Conservation (phyloP, 2,113 vertebrate genomes). For the Myocastor coypus region DNA sequence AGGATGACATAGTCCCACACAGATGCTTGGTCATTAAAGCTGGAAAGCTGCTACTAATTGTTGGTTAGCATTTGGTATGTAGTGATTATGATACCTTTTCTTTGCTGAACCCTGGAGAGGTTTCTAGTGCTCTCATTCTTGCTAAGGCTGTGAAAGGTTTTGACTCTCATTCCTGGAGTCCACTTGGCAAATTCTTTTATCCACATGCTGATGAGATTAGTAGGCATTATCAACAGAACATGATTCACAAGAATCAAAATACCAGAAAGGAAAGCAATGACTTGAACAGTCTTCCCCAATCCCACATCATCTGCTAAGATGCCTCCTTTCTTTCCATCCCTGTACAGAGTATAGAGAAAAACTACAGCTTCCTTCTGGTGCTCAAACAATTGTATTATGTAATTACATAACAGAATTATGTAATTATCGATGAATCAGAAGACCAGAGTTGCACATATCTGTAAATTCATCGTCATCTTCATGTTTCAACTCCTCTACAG, state of each 20-base stretch:
- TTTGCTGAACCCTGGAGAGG: slow-evolving; percentile 91
- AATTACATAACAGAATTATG: too few species aligned
- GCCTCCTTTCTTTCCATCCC: slow-evolving; percentile 90
- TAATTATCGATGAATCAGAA: slow-evolving; percentile 91
- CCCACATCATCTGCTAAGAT: slow-evolving; percentile 98
- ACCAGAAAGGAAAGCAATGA: slow-evolving; percentile 96
- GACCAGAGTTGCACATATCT: slow-evolving; percentile 91
- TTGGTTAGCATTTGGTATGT: slow-evolving; percentile 96
- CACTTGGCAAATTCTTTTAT: slow-evolving; percentile 92
- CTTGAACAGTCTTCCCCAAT: slow-evolving; percentile 96
- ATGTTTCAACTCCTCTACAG: slow-evolving; percentile 76
- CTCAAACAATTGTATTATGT: slow-evolving; percentile 94
- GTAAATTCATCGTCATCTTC: slow-evolving; percentile 90
- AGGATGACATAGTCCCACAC: slow-evolving; percentile 96
- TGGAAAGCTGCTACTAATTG: slow-evolving; percentile 94
- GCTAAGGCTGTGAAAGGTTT: slow-evolving; percentile 92
- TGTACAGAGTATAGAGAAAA: slow-evolving; percentile 93
- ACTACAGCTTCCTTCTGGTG: slow-evolving; percentile 94
- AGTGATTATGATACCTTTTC: slow-evolving; percentile 91
- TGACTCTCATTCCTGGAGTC: slow-evolving; percentile 95
- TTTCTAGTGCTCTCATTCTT: slow-evolving; percentile 91
- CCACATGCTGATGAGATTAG: slow-evolving; percentile 94
- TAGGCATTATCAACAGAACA: slow-evolving; percentile 95
- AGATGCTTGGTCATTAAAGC: slow-evolving; percentile 87
- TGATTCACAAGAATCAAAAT: slow-evolving; percentile 91